Conservation (phyloP, 2,888 invertebrate genomes). For the Argyresthia goedartella region DNA sequence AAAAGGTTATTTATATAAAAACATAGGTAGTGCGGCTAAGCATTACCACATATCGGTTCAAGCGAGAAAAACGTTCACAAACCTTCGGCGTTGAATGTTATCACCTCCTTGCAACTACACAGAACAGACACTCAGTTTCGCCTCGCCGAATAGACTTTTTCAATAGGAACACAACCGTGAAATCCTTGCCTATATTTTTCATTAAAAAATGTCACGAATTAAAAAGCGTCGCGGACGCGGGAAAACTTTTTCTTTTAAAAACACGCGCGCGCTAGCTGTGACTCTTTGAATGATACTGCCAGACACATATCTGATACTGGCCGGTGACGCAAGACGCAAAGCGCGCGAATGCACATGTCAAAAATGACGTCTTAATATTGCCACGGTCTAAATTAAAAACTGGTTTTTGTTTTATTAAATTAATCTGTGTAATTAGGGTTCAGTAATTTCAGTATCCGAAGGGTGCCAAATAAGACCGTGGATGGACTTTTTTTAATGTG, state of each 20-base stretch:
- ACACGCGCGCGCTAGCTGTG: constrained; percentile 35
- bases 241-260: constrained; percentile 5
- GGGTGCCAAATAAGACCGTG: no score
- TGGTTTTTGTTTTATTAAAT: constrained; percentile 24
- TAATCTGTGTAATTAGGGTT: no score
- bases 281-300: constrained; percentile 36
- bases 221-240: neutral
- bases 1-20: no score
- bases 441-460: no score
- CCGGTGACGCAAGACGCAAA: constrained; percentile 35
- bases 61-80: constrained; percentile 20
- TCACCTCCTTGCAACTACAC: neutral
- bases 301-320: no score
- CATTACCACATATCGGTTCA: constrained; percentile 24
- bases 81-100: constrained; percentile 24
- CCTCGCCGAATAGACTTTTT: neutral
- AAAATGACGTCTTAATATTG: constrained; percentile 22
- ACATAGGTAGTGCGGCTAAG: neutral
- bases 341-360: constrained; percentile 48
- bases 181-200: constrained; percentile 2
- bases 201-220: constrained; percentile 9
- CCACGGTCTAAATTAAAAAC: constrained; percentile 13
- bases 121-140: neutral
- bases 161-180: neutral
- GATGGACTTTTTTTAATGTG: no score